Base-by-base conservation (phyloP, 2,113 vertebrate genomes). In the Chaenogobius annularis region DNA sequence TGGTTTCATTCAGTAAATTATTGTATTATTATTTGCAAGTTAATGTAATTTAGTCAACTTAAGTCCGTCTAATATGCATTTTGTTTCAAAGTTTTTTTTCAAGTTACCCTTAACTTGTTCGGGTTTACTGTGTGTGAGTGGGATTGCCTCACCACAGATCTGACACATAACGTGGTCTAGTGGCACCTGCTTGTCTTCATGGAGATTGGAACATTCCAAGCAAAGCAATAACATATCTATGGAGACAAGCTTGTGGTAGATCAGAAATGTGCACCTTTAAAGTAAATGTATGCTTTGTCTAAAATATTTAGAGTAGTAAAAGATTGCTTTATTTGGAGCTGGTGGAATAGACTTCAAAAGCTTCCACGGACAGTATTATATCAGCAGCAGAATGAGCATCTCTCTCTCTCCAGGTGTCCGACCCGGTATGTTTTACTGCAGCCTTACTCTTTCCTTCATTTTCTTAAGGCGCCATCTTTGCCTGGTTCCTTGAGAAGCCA, bases 401-500 rank as follows among this genome's bases (percentile, higher is more conserved):
- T 73, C 47, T 52, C 47, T 52, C 55, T 56, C 85, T 54, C 63
- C 19, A 13, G 47, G 47, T 22, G 54, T 4, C 50, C 68, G 63
- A 72, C 73, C 72, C 66, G 10, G 10, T 55, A 10, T 59, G 48
- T 66, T 81, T 78, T 73, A 23, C 48, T 52, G 52, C 44, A 46
- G 61, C 68, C 44, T 43, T 67, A 72, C 62, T 65, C 56, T 44
- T 55, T 62, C 74, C 74, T 86, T 86, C 78, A 83, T 88, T 90
- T 77, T 74, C 68, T 46, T 61, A 81, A 79, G 68, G 43, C 61
- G 61, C 65, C 72, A 44, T 43, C 7, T 31, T 73, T 74, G 62
- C 58, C 52, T 68, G 43, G 31, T 66, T 31, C 47, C 70, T 67
- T 85, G 70, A 89, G 80, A 89, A 83, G 73, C 75, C 73, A 77